Evolutionary conservation across 2,888 invertebrate genomes (phyloP).

Genomic region (Rhodophaea formosa): DNA sequence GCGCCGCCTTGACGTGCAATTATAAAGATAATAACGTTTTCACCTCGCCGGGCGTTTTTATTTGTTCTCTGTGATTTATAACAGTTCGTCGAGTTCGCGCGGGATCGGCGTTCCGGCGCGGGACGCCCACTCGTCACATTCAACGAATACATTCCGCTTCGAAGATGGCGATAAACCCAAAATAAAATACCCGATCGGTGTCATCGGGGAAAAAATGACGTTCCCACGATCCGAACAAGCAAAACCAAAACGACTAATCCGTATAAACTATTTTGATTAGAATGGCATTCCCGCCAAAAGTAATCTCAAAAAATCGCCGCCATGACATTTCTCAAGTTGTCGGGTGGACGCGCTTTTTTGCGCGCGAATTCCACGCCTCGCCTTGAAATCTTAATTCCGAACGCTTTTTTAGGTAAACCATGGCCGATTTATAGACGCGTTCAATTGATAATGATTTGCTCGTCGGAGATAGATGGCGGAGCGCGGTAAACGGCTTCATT

Average conservation of each 20-base stretch:
- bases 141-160: conserved; percentile 12
- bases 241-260: conserved; percentile 48
- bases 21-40: conserved; percentile 81
- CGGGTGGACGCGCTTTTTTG: conserved; percentile 66
- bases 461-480: conserved; percentile 45
- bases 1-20: conserved; percentile 78
- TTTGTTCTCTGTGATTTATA: conserved; percentile 77
- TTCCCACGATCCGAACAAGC: conserved; percentile 53
- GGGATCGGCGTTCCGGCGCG: conserved; percentile 36
- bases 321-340: conserved; percentile 74
- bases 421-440: conserved; percentile 64
- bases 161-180: conserved; percentile 37
- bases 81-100: conserved; percentile 51
- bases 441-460: conserved; percentile 59
- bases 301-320: conserved; percentile 58
- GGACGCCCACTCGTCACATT: conserved; percentile 15
- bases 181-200: conserved; percentile 38
- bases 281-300: conserved; percentile 73
- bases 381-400: conserved; percentile 76
- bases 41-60: conserved; percentile 74
- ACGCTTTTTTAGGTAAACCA: conserved; percentile 47
- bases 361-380: conserved; percentile 58
- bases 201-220: conserved; percentile 46
- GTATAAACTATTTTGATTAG: conserved; percentile 81
- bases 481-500: conserved; percentile 59